phyloP scores from a whole-genome alignment of 2,113 vertebrate species.

The Lycaon pictus region DNA sequence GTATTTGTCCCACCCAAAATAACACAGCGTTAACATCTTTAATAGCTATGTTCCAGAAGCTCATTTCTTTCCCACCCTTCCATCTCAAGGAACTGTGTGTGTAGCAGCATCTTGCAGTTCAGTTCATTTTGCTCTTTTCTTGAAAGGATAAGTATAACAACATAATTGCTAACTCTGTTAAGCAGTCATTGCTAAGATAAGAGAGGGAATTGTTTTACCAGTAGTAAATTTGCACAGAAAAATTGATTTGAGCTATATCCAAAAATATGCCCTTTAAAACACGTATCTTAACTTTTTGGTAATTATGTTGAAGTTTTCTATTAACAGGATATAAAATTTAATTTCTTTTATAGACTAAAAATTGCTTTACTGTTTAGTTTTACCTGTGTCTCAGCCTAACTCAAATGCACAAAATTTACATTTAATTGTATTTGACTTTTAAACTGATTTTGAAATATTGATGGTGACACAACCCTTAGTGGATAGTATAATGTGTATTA shows the following conservation, averaged over 20 bases:
- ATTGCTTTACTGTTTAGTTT: not conserved
- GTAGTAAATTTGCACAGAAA: not conserved
- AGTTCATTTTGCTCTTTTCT: not conserved
- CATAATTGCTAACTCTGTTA: not conserved
- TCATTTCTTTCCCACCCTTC: not conserved
- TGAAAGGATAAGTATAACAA: not conserved
- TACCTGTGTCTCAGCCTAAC: not conserved
- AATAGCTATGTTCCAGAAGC: not conserved
- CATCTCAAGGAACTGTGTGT: no score
- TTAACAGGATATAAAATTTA: not conserved
- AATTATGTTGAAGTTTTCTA: not conserved
- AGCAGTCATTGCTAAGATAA: not conserved
- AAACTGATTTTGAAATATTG: not conserved
- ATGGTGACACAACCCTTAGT: not conserved
- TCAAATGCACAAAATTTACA: not conserved
- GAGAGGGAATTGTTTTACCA: not conserved
- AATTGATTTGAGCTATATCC: not conserved
- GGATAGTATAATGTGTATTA: not conserved
- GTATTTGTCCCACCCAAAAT: not conserved
- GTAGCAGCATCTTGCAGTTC: not conserved
- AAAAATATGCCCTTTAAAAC: not conserved
- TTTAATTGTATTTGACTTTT: not conserved
- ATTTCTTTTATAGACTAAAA: not conserved
- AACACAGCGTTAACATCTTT: not conserved
- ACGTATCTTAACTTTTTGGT: not conserved